Base-by-base conservation (phyloP, 2,113 vertebrate genomes). In the Apistogramma diplotaenia region DNA sequence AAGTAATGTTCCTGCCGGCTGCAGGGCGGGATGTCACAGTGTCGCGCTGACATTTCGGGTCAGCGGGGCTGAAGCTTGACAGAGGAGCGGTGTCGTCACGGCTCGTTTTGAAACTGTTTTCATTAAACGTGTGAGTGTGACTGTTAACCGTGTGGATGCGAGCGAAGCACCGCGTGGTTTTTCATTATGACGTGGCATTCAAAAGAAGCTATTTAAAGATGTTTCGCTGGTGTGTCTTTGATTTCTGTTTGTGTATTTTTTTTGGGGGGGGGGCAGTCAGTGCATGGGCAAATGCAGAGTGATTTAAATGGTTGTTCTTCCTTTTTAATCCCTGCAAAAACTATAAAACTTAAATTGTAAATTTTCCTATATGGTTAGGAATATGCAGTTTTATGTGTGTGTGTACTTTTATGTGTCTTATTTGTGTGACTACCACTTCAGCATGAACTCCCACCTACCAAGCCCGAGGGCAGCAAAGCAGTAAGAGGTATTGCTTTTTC, bases 401-500 rank as follows among this genome's bases (percentile, higher is more conserved):
- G 35, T 16, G 29, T n/a, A 11, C 3, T 27, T 71, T 21, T 57
- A 19, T 67, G 49, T 8, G 33, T 58, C 55, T 51, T 59, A n/a
- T 77, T 59, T 61, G 9, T 13, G 56, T 61, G 70, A 73, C 43
- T 83, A 57, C 51, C 55, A 53, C 73, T 84, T 71, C 33, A 73
- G n/a, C 33, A 27, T 76, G 40, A 85, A 54, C 75, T 76, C 65
- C 78, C 60, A 77, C 73, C 67, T 51, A 40, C 57, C 57, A 25
- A 40, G 74, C 78, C 61, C 3, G 37, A 65, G 78, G 77, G 78
- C 49, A 82, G 43, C 37, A 70, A 75, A 73, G 70, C 60, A 71
- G 31, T 75, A 59, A 19, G 58, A 53, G 35, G 19, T 83, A 74
- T 86, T 86, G 72, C 40, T 60, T 88, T 87, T 83, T 79, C 60